A percentile compares a stretch with the other conserved stretches of the same genome.
phyloP scores from a whole-genome alignment of 2,113 vertebrate species.

The Brachypodius melanocephalos region DNA sequence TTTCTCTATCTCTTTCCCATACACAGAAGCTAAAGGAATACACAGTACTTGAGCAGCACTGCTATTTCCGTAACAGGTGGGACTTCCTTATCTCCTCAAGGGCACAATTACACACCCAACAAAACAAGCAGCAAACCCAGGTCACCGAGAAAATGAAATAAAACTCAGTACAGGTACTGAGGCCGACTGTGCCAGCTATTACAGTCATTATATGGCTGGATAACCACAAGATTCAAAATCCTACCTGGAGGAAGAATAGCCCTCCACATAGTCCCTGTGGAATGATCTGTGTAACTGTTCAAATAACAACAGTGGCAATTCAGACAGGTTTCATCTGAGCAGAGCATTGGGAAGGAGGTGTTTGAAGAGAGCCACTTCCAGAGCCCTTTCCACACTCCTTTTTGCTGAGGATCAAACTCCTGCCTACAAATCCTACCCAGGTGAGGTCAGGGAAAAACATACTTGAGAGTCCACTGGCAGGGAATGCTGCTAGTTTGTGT shows the following conservation, averaged over 20 bases:
- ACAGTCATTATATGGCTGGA: background rate
- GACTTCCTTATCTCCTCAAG: background rate
- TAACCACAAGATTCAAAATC: background rate
- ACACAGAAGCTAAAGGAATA: background rate
- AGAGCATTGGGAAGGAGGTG: background rate
- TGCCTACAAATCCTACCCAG: background rate
- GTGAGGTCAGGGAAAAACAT: background rate
- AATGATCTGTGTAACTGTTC: background rate
- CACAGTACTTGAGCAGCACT: background rate
- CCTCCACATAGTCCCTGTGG: background rate
- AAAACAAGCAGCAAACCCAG: constrained; percentile 3
- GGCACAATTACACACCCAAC: background rate
- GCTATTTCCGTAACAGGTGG: background rate
- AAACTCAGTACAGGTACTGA: background rate
- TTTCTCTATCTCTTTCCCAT: background rate
- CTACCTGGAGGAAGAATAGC: background rate
- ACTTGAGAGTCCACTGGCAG: background rate
- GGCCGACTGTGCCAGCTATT: background rate
- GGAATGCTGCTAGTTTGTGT: background rate
- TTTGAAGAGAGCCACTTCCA: background rate
- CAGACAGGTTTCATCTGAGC: background rate
- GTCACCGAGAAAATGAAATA: constrained; percentile 17
- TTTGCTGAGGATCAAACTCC: background rate
- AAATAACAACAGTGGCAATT: background rate
- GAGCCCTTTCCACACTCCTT: background rate